A percentile compares a stretch with the other conserved stretches of the same genome.
Evolutionary conservation across 1,140 invertebrate genomes (phyloP).

Genomic region (Oryzaephilus surinamensis): DNA sequence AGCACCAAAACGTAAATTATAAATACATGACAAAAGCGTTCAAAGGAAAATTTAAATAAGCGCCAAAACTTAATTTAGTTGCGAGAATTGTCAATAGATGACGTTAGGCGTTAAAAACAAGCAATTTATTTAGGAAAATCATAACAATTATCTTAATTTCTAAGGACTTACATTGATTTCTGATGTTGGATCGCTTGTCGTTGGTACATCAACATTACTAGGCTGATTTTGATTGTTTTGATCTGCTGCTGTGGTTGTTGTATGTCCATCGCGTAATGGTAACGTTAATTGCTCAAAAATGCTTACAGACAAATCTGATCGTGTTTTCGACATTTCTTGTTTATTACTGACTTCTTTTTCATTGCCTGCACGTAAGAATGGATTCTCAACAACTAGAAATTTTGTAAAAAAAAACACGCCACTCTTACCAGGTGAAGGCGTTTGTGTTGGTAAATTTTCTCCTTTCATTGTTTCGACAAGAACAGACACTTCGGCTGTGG

Average conservation of each 20-base stretch:
- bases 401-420: constrained; percentile 5
- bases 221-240: too few relatives aligned
- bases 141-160: too few relatives aligned
- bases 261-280: constrained; percentile 45
- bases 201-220: constrained; percentile 30
- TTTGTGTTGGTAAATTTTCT: constrained; percentile 49
- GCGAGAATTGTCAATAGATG: too few relatives aligned
- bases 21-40: neutral
- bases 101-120: too few relatives aligned
- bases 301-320: constrained; percentile 50
- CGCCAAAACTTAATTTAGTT: too few relatives aligned
- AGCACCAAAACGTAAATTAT: neutral
- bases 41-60: too few relatives aligned
- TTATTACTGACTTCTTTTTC: constrained; percentile 46
- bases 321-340: constrained; percentile 45
- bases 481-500: constrained; percentile 46
- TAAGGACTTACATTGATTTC: constrained; percentile 30
- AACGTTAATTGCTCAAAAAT: constrained; percentile 57
- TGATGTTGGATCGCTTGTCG: constrained; percentile 26
- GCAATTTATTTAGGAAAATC: too few relatives aligned
- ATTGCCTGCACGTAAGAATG: constrained; percentile 20
- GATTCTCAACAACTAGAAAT: constrained; percentile 5
- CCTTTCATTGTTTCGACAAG: constrained; percentile 56
- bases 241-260: constrained; percentile 24
- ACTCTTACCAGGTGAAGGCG: constrained; percentile 40